phyloP scores from a whole-genome alignment of 1,140 invertebrate species.

The Ruditapes philippinarum region DNA sequence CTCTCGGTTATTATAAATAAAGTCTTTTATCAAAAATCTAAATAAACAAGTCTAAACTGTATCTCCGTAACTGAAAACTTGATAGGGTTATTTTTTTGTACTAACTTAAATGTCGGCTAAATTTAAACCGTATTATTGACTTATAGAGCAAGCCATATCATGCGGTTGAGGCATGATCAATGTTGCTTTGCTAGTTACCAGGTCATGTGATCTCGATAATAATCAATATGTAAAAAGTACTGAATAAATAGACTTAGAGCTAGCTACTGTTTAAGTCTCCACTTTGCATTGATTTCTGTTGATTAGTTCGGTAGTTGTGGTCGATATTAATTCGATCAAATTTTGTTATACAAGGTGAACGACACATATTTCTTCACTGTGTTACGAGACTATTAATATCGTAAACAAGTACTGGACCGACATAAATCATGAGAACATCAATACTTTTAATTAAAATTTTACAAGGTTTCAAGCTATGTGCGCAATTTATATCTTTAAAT shows the following conservation, averaged over 20 bases:
- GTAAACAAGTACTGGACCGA: no score
- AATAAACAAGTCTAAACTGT: not conserved
- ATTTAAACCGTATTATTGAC: no score
- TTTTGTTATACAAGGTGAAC: no score
- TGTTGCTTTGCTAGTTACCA: not conserved
- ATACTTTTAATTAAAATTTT: no score
- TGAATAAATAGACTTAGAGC: constrained; percentile 26
- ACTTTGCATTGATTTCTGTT: constrained; percentile 8
- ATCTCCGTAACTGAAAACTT: not conserved
- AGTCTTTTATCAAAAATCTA: no score
- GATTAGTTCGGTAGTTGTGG: not conserved
- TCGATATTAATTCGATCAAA: not conserved
- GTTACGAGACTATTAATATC: no score
- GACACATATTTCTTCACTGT: no score
- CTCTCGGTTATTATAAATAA: no score
- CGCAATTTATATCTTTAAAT: no score
- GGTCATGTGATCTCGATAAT: constrained; percentile 17
- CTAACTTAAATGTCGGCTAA: not conserved
- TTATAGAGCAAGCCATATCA: not conserved
- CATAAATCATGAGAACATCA: no score
- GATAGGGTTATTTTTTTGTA: not conserved
- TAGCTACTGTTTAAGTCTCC: constrained; percentile 19
- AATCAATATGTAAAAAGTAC: constrained; percentile 30
- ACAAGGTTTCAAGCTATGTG: no score
- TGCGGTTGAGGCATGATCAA: not conserved